A percentile compares a stretch with the other conserved stretches of the same genome.
These are phyloP conservation scores for Fistularia tabacaria DNA, from an alignment of 2,797 vertebrate species.

Conservation along the genomic window DNA sequence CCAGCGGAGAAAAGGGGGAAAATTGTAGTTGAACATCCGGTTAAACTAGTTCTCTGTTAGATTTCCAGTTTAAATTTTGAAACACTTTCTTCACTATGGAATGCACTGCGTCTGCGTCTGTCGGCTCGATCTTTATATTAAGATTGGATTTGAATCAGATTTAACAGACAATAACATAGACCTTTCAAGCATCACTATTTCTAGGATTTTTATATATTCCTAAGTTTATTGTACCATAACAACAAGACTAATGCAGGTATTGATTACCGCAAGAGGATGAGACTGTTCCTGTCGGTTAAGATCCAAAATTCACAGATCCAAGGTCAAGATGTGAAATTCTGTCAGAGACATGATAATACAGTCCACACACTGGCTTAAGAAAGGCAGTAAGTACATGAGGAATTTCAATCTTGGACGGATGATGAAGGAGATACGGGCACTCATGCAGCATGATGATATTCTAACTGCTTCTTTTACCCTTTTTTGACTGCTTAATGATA, in stretches of 20 bases:
- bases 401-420: conserved; percentile 52
- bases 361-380: conserved; percentile 63
- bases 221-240: background rate
- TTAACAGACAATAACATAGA: no score
- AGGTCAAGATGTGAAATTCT: conserved; percentile 67
- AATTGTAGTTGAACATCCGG: conserved; percentile 27
- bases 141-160: no score
- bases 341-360: conserved; percentile 52
- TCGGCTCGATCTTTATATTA: no score
- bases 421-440: background rate
- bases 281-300: conserved; percentile 4
- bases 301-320: conserved; percentile 36
- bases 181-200: no score
- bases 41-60: conserved; percentile 34
- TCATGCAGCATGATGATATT: background rate
- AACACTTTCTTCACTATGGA: conserved; percentile 12
- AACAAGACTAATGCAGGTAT: background rate
- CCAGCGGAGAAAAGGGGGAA: conserved; percentile 12
- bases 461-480: no score
- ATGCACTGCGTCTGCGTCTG: no score
- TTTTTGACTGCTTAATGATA: no score
- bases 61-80: conserved; percentile 14
- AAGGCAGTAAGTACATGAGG: conserved; percentile 60
- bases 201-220: no score
- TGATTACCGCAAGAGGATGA: conserved; percentile 13